Evolutionary conservation across 2,113 vertebrate species (phyloP).

Genomic region (Nycticebus coucang): DNA sequence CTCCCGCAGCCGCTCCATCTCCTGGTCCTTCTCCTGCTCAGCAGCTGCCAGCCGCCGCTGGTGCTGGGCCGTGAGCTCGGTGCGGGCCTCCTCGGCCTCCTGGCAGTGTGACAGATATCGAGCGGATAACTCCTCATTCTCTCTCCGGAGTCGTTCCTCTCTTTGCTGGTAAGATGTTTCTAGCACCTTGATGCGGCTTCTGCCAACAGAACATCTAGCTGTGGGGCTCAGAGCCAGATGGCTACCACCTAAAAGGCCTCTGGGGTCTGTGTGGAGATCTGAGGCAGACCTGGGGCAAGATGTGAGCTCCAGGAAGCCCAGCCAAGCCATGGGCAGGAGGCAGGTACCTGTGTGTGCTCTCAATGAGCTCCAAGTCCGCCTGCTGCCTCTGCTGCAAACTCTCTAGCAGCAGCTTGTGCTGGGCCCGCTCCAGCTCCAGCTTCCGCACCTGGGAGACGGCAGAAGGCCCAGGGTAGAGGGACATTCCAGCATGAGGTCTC

Average conservation of each 20-base stretch:
- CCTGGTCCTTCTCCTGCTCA: conserved; percentile 87
- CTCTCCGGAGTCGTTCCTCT: conserved; percentile 83
- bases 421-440: conserved; percentile 88
- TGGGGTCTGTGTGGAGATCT: background rate
- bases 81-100: conserved; percentile 82
- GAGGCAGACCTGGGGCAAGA: background rate
- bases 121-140: conserved; percentile 87
- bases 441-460: conserved; percentile 83
- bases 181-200: conserved; percentile 87
- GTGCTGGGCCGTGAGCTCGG: conserved; percentile 88
- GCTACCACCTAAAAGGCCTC: background rate
- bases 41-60: conserved; percentile 86
- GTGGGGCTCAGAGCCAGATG: background rate
- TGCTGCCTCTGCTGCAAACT: conserved; percentile 87
- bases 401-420: conserved; percentile 87
- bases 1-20: conserved; percentile 89
- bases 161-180: conserved; percentile 86
- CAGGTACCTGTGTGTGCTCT: conserved; percentile 88
- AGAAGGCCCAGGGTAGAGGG: rapidly evolving
- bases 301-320: rapidly evolving
- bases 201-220: conserved; percentile 62
- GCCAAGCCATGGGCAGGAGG: background rate
- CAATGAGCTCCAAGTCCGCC: conserved; percentile 89
- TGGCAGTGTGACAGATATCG: conserved; percentile 81
- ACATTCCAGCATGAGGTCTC: too few species aligned